Evolutionary conservation across 2,888 invertebrate genomes (phyloP).

Genomic region (Ectobius pallidus): DNA sequence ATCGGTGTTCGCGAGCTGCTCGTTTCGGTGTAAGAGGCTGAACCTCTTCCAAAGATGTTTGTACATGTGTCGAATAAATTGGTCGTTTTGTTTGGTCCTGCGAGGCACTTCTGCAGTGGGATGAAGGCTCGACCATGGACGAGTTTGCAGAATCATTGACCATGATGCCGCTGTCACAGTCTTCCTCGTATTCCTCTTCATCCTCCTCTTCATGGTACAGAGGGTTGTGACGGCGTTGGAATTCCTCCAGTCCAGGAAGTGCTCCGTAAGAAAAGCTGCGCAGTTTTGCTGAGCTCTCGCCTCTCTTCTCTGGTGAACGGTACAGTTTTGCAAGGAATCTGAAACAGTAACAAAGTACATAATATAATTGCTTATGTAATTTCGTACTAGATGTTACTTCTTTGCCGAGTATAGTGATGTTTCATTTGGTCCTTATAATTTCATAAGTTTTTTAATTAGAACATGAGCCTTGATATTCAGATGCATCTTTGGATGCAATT

Average conservation of each 20-base stretch:
- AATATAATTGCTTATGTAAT: too few species aligned
- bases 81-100: neutral
- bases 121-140: conserved; percentile 72
- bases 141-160: conserved; percentile 73
- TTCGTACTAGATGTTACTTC: too few species aligned
- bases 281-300: conserved; percentile 51
- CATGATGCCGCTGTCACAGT: neutral
- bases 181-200: conserved; percentile 33
- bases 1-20: neutral
- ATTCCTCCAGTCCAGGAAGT: conserved; percentile 73
- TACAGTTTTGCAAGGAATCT: conserved; percentile 70
- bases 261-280: conserved; percentile 78
- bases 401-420: too few species aligned
- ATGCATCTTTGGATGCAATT: too few species aligned
- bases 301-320: conserved; percentile 47
- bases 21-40: neutral
- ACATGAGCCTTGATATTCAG: too few species aligned
- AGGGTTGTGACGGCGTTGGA: conserved; percentile 63
- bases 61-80: neutral
- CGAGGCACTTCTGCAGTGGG: conserved; percentile 53
- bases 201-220: conserved; percentile 64
- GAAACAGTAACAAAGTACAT: too few species aligned
- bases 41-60: neutral
- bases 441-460: too few species aligned
- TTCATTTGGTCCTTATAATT: too few species aligned